phyloP scores from a whole-genome alignment of 2,113 vertebrate species.

The Anarrhichthys ocellatus region DNA sequence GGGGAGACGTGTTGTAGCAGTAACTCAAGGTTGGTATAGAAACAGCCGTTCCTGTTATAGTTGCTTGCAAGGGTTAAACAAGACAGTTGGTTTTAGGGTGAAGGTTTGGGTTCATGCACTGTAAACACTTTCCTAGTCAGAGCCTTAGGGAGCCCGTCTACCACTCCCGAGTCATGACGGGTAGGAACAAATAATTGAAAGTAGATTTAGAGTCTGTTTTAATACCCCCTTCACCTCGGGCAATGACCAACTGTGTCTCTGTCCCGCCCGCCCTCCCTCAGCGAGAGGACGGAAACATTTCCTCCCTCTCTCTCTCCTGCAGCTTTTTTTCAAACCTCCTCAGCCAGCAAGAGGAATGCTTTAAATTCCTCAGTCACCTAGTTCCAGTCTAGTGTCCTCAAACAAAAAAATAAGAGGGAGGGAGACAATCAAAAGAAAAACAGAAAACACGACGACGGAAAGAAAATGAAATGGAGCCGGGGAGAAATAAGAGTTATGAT shows the following conservation, averaged over 20 bases:
- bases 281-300: constrained; percentile 65
- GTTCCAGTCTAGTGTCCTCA: constrained; percentile 64
- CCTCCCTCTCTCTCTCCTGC: constrained; percentile 33
- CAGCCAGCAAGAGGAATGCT: constrained; percentile 73
- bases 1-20: constrained; percentile 30
- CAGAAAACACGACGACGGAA: constrained; percentile 36
- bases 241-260: constrained; percentile 44
- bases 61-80: constrained; percentile 5
- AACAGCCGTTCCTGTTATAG: constrained; percentile 5
- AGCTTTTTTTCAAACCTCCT: constrained; percentile 66
- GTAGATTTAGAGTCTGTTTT: constrained; percentile 40
- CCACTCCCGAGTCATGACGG: constrained; percentile 33
- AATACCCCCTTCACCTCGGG: constrained; percentile 52
- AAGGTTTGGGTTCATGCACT: constrained; percentile 39
- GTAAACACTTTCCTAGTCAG: constrained; percentile 35
- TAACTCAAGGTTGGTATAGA: neutral
- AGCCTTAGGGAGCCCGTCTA: constrained; percentile 35
- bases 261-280: constrained; percentile 48
- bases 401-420: constrained; percentile 41
- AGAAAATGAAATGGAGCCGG: constrained; percentile 11
- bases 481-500: constrained; percentile 24
- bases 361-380: constrained; percentile 78
- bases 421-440: constrained; percentile 25
- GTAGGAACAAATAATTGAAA: constrained; percentile 54
- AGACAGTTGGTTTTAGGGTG: constrained; percentile 20